phyloP scores from a whole-genome alignment of 2,797 vertebrate genomes.

The Rhincodon typus region DNA sequence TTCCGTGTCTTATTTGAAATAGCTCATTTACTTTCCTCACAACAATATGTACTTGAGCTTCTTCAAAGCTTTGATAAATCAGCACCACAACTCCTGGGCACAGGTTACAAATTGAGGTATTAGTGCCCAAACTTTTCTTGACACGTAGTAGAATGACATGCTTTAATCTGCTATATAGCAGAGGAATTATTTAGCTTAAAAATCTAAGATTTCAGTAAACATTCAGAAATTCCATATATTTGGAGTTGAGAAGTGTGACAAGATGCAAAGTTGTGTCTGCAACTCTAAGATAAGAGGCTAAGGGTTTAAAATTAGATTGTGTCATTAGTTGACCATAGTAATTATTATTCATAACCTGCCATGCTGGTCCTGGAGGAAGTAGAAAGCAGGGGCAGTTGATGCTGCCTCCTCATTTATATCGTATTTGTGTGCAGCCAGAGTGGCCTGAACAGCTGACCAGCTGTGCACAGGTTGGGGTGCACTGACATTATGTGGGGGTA shows the following conservation, averaged over 20 bases:
- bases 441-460: too few species aligned
- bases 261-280: neutral
- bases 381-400: too few species aligned
- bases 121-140: neutral
- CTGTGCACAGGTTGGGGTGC: too few species aligned
- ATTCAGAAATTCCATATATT: neutral
- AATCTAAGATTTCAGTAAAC: neutral
- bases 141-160: neutral
- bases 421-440: too few species aligned
- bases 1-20: neutral
- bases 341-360: too few species aligned
- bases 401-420: too few species aligned
- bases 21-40: neutral
- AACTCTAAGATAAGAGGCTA: too few species aligned
- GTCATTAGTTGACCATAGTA: too few species aligned
- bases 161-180: neutral
- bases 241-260: neutral
- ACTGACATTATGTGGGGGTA: too few species aligned
- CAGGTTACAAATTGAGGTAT: neutral
- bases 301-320: too few species aligned
- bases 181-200: neutral
- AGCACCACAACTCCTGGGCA: neutral
- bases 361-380: too few species aligned
- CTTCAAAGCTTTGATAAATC: neutral
- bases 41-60: neutral